These are phyloP conservation scores for Falco cherrug DNA, from an alignment of 2,797 vertebrate species.

Conservation along the genomic window DNA sequence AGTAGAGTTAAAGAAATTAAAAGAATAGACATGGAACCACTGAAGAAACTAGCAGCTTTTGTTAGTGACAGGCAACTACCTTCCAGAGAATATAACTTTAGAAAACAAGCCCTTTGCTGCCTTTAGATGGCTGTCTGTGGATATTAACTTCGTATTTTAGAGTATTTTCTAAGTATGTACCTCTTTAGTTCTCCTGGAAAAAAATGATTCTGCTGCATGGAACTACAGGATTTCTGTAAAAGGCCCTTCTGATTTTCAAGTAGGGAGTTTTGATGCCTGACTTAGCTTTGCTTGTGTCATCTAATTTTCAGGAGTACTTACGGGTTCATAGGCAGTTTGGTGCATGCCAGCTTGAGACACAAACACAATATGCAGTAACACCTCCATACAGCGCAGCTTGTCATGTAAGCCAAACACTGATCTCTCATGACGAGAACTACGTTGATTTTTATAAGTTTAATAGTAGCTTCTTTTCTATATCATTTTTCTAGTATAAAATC, in stretches of 20 bases:
- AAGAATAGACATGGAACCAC: background rate
- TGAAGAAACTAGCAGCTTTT: background rate
- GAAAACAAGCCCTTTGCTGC: background rate
- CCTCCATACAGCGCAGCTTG: background rate
- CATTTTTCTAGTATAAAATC: background rate
- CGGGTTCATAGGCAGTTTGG: background rate
- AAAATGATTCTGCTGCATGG: background rate
- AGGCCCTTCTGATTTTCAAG: background rate
- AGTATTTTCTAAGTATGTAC: background rate
- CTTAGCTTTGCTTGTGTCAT: background rate
- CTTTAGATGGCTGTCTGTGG: background rate
- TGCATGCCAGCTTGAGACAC: background rate
- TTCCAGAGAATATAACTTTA: background rate
- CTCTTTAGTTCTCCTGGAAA: background rate
- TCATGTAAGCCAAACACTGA: background rate
- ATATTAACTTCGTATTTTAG: background rate
- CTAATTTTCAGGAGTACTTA: background rate
- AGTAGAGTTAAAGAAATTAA: background rate
- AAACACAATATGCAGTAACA: rapidly evolving
- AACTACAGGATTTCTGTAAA: background rate
- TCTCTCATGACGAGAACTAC: background rate
- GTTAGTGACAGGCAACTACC: background rate
- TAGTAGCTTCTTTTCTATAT: background rate
- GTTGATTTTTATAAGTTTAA: background rate
- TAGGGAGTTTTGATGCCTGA: background rate